Conservation (phyloP, 1,140 invertebrate genomes). For the Globodera rostochiensis region DNA sequence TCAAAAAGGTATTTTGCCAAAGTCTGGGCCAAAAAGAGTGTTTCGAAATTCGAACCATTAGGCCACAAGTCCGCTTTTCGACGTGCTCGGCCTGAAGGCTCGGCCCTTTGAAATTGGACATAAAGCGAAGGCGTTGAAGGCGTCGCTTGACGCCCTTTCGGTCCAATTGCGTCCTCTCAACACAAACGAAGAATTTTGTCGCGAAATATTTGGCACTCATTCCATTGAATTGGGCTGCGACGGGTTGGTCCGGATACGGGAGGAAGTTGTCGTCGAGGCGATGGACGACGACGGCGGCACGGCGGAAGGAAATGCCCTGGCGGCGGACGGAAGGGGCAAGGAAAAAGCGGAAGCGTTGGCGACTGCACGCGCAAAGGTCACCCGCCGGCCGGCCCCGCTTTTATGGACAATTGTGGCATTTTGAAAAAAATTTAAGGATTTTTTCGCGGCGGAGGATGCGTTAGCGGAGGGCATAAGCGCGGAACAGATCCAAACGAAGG, state of each 20-base stretch:
- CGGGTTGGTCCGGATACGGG: background rate
- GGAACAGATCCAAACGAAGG: constrained; percentile 5
- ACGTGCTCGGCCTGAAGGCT: background rate
- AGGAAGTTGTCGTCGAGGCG: background rate
- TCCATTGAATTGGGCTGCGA: background rate
- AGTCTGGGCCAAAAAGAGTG: background rate
- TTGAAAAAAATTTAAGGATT: constrained; percentile 7
- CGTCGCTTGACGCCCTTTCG: background rate
- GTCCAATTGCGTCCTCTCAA: background rate
- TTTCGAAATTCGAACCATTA: background rate
- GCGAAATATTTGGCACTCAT: constrained; percentile 7
- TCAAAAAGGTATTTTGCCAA: constrained; percentile 30
- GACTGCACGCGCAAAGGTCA: background rate
- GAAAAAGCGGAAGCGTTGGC: background rate
- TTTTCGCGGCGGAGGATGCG: constrained; percentile 21
- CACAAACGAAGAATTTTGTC: constrained; percentile 7
- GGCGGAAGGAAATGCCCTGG: background rate
- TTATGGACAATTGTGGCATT: background rate
- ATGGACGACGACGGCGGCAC: background rate
- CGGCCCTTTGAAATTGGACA: background rate
- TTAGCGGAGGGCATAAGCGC: constrained; percentile 1
- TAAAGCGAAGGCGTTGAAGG: background rate
- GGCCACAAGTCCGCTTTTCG: background rate
- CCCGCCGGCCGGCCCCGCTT: background rate
- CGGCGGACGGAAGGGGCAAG: background rate